Conservation (phyloP, 2,113 vertebrate genomes). For the Capricornis sumatraensis region DNA sequence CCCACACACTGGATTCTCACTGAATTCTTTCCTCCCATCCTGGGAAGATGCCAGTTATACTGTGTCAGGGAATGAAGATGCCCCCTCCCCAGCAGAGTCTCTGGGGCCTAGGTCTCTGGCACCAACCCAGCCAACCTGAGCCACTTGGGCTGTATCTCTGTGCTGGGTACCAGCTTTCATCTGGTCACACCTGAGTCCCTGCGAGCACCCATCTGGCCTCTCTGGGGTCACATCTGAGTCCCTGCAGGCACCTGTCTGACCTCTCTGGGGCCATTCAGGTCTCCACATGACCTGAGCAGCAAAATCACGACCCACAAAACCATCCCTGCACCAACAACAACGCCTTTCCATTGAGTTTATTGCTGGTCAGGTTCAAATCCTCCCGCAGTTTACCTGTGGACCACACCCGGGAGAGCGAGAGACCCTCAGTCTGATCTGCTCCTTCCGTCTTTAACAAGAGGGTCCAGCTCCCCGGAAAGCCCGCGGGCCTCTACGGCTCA, state of each 20-base stretch:
- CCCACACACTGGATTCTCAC: not conserved
- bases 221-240: not conserved
- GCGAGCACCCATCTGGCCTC: accelerated
- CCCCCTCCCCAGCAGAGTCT: not conserved
- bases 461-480: accelerated
- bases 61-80: not conserved
- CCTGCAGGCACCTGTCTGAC: not conserved
- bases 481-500: not conserved
- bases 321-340: not conserved
- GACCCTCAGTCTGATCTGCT: not conserved
- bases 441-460: not conserved
- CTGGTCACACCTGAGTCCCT: not conserved
- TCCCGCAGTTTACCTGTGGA: accelerated
- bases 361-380: not conserved
- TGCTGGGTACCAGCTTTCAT: not conserved
- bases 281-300: not conserved
- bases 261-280: not conserved
- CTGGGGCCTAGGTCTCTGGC: not conserved
- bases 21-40: not conserved
- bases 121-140: not conserved
- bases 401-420: accelerated
- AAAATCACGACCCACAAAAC: not conserved
- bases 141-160: accelerated
- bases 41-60: accelerated
- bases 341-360: accelerated